A percentile compares a stretch with the other conserved stretches of the same genome.
These are phyloP conservation scores for Otolemur garnettii DNA, from an alignment of 2,113 vertebrate genomes.

Conservation along the genomic window DNA sequence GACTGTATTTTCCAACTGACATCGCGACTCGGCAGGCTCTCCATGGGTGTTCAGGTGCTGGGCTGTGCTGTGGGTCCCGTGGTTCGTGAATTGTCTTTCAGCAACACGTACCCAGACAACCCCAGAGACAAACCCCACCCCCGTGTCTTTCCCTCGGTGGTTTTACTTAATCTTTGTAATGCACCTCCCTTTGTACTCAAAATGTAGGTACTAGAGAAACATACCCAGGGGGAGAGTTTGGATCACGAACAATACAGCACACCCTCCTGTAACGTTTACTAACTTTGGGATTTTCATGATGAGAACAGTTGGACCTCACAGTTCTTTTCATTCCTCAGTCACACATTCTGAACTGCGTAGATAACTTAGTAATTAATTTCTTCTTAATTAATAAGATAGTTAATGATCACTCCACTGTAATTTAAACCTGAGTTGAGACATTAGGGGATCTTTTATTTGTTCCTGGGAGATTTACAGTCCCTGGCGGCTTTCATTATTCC, in stretches of 20 bases:
- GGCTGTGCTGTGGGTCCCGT: accelerated
- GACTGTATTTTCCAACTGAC: accelerated
- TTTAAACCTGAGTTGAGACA: slow-evolving; percentile 60
- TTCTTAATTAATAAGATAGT: slow-evolving; percentile 68
- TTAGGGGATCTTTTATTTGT: slow-evolving; percentile 36
- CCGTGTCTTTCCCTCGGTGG: accelerated
- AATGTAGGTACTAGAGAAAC: background rate
- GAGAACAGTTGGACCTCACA: background rate
- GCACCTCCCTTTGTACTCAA: background rate
- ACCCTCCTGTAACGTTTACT: background rate
- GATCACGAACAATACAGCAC: accelerated
- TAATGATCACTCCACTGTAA: slow-evolving; percentile 39
- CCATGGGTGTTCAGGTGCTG: accelerated
- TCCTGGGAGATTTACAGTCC: background rate
- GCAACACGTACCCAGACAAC: accelerated
- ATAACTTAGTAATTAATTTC: slow-evolving; percentile 71
- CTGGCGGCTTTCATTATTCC: background rate
- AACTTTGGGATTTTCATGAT: background rate
- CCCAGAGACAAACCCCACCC: background rate
- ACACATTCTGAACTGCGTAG: slow-evolving; percentile 28
- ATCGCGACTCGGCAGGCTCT: accelerated
- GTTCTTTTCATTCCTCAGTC: slow-evolving; percentile 28
- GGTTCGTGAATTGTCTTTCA: accelerated
- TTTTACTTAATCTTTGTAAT: background rate
- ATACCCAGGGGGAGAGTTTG: accelerated